Conservation (phyloP, 2,113 vertebrate species). For the Pseudorhombus dupliciocellatus region DNA sequence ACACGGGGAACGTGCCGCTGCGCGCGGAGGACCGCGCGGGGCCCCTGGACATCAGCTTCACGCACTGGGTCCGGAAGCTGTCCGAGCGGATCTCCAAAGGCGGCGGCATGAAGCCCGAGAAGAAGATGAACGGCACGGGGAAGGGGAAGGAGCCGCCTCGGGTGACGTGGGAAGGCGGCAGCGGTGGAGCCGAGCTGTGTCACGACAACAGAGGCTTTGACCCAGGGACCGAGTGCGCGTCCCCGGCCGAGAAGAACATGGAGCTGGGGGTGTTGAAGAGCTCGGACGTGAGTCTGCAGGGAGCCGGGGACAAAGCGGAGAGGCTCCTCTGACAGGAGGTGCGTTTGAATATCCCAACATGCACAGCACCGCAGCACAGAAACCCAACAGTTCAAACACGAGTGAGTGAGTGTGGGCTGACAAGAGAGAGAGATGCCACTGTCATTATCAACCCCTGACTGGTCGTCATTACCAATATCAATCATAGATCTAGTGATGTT, state of each 20-base stretch:
- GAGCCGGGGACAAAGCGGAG: conserved; percentile 45
- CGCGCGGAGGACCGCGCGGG: conserved; percentile 39
- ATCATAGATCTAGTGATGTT: no score
- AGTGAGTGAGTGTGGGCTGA: no score
- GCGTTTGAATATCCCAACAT: conserved; percentile 27
- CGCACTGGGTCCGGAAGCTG: conserved; percentile 76
- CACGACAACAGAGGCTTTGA: conserved; percentile 73
- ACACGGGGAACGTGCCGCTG: conserved; percentile 75
- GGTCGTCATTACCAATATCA: no score
- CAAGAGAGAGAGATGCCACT: no score
- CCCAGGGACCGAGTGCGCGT: conserved; percentile 26
- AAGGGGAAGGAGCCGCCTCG: conserved; percentile 53
- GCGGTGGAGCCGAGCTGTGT: conserved; percentile 13
- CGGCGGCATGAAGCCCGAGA: conserved; percentile 53
- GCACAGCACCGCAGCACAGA: no score
- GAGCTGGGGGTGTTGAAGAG: conserved; percentile 66
- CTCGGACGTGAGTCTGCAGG: conserved; percentile 44
- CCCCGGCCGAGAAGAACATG: conserved; percentile 52
- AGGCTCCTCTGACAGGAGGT: conserved; percentile 73
- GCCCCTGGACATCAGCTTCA: conserved; percentile 61
- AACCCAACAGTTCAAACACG: no score
- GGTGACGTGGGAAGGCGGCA: conserved; percentile 48
- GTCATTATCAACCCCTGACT: no score
- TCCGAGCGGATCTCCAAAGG: conserved; percentile 73
- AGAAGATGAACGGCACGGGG: conserved; percentile 35